phyloP scores from a whole-genome alignment of 2,797 vertebrate species.

The Euphonia xanthogaster region DNA sequence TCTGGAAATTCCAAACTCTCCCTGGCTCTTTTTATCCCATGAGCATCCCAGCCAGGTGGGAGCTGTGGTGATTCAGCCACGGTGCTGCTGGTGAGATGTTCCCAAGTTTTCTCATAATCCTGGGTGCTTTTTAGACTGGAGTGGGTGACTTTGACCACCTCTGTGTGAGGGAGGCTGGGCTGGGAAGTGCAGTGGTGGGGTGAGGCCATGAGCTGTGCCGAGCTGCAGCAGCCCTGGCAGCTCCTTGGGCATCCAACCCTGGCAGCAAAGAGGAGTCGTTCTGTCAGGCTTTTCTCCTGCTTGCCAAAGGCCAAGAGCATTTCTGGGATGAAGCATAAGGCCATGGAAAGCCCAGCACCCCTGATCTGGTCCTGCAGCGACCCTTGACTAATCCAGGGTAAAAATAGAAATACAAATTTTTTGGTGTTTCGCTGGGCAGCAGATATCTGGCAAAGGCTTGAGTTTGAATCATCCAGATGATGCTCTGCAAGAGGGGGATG shows the following conservation, averaged over 20 bases:
- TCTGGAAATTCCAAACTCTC: neutral
- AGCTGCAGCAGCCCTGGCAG: neutral
- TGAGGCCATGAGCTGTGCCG: fast-evolving
- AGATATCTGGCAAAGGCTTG: fast-evolving
- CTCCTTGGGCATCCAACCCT: neutral
- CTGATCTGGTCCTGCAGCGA: neutral
- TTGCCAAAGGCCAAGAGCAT: neutral
- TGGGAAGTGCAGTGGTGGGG: neutral
- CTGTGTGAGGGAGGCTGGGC: neutral
- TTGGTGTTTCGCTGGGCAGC: neutral
- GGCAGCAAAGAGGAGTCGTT: neutral
- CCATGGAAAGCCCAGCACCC: neutral
- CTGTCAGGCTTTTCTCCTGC: neutral
- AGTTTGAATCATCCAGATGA: neutral
- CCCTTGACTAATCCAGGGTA: neutral
- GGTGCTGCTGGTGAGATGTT: neutral
- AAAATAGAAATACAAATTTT: neutral
- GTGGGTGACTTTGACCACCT: neutral
- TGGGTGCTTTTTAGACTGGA: neutral
- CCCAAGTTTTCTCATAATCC: neutral
- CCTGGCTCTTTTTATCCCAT: neutral
- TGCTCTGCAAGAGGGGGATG: neutral
- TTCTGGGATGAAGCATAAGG: neutral
- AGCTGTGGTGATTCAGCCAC: neutral
- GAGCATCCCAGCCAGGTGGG: neutral